Percentiles rank a stretch among this genome's conserved stretches.
phyloP scores from a whole-genome alignment of 2,113 vertebrate species.

The Nycticorax nycticorax region DNA sequence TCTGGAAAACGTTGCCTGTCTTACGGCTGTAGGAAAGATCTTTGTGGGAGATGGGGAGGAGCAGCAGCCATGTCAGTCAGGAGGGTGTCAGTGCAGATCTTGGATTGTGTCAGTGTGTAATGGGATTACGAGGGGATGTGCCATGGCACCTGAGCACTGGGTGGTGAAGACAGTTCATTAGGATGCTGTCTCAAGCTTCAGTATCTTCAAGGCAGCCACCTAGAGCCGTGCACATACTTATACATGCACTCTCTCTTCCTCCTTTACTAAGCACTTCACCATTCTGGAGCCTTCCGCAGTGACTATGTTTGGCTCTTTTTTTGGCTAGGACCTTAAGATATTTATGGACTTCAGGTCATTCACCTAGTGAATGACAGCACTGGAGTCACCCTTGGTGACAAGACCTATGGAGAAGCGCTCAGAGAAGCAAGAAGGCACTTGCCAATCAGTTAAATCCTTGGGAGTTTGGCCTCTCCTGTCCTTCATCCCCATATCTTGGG shows the following conservation, averaged over 20 bases:
- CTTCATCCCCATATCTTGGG: accelerated
- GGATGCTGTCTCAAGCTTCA: not conserved
- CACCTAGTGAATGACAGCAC: not conserved
- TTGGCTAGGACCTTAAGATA: not conserved
- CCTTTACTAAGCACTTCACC: not conserved
- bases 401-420: not conserved
- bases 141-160: not conserved
- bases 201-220: not conserved
- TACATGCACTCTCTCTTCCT: not conserved
- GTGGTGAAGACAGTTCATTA: not conserved
- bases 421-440: not conserved
- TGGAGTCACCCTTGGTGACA: not conserved
- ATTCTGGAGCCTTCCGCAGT: not conserved
- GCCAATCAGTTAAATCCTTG: not conserved
- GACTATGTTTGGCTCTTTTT: not conserved
- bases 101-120: not conserved
- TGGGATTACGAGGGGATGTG: not conserved
- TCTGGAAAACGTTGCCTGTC: not conserved
- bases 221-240: not conserved
- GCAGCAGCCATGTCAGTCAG: not conserved
- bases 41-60: not conserved
- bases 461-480: not conserved
- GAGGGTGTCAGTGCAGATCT: not conserved
- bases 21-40: not conserved
- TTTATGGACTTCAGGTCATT: not conserved